Evolutionary conservation across 2,797 vertebrate genomes (phyloP), one percentile per base, ranked within the genome.

Genomic region (Eulemur rubriventer): DNA sequence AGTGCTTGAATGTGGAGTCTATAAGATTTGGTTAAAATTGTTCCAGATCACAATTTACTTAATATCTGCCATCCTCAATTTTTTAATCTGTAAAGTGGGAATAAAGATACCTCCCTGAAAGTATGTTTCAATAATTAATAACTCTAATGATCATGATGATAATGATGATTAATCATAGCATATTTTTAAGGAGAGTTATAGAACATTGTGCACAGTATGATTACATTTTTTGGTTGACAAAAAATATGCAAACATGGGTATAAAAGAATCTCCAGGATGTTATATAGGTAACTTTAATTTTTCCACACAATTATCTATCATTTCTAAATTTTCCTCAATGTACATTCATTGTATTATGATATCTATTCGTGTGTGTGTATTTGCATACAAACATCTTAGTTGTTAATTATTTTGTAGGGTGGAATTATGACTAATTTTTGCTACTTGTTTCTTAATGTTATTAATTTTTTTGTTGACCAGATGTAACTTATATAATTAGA

Each of bases 371-470:
- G 43, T 46, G 43, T 46, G 43, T 81, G 35, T 80, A 46, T 33
- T 70, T 59, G 69, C 38, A 30, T 67, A 48, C 26, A 72, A 84
- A 87, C 59, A 61, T 73, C 89, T 73, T 38, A 61, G 20, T 91
- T 93, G 22, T 61, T 76, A 69, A 72, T 63, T 78, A 75, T 94
- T 94, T 86, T 81, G 57, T 81, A 48, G 41, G 10, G 13, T 52
- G 22, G 18, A 20, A 91, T 80, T 70, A 76, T 84, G 35, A 94
- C 18, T 65, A 84, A 84, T 63, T 81, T 59, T 91, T 79, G 79
- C 72, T 63, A n/a, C 43, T 65, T 93, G 11, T 59, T 90, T 86
- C 91, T 91, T 84, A 83, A 88, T 96, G 55, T 72, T 78, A 65
- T 70, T 41, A 85, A 48, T 61, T 72, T 76, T 63, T 94, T 13